A percentile compares a stretch with the other conserved stretches of the same genome.
Conservation (phyloP, 2,113 vertebrate species). For the Stegostoma tigrinum region DNA sequence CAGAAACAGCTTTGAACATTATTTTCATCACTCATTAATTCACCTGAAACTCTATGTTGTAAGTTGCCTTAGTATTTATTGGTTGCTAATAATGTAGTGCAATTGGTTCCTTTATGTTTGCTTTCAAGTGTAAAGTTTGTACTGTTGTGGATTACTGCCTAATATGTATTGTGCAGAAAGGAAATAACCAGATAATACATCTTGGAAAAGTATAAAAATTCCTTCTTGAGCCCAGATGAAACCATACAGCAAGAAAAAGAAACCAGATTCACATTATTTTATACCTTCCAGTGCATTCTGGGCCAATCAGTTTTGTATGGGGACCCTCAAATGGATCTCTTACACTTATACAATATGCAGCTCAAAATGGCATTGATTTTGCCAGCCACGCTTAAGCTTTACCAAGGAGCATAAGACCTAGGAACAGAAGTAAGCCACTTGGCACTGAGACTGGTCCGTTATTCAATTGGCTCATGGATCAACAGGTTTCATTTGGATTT, state of each 20-base stretch:
- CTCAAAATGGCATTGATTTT: not conserved
- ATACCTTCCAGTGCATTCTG: not conserved
- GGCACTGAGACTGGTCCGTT: too few species aligned
- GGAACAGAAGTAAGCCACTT: not conserved
- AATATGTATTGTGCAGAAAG: not conserved
- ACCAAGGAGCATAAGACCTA: not conserved
- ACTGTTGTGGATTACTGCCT: not conserved
- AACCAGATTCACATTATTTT: not conserved
- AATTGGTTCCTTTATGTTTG: not conserved
- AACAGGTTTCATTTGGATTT: too few species aligned
- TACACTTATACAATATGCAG: not conserved
- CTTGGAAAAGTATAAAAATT: not conserved
- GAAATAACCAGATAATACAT: not conserved
- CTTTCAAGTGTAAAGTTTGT: not conserved
- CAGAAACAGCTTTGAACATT: too few species aligned
- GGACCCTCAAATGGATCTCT: not conserved
- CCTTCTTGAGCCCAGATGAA: not conserved
- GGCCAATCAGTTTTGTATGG: not conserved
- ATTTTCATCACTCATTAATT: too few species aligned
- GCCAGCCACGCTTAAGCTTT: not conserved
- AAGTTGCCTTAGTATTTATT: not conserved
- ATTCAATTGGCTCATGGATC: too few species aligned
- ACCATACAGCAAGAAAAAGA: not conserved
- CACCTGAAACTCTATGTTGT: too few species aligned
- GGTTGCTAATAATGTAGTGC: not conserved